Evolutionary conservation across 2,888 invertebrate species (phyloP).

Genomic region (Acrocyrtus sp.): DNA sequence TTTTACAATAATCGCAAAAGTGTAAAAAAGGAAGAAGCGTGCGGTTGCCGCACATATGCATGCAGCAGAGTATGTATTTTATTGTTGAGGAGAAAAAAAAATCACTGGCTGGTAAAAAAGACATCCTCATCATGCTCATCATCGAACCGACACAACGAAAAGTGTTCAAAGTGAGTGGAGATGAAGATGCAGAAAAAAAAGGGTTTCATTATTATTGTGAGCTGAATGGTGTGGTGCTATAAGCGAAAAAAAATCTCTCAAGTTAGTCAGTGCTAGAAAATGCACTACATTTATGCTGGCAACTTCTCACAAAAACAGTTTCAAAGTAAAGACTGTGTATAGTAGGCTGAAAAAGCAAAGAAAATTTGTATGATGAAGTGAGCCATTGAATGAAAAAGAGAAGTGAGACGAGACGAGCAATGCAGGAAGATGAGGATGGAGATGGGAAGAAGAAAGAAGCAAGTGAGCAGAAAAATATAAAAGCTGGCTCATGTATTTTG

Average conservation of each 20-base stretch:
- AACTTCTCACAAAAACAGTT: background rate
- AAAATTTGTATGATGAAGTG: no score
- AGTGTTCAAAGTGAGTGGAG: background rate
- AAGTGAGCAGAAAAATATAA: background rate
- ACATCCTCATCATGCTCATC: background rate
- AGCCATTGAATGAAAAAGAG: background rate
- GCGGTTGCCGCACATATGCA: background rate
- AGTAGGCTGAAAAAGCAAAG: no score
- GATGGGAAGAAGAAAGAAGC: background rate
- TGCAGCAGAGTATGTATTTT: background rate
- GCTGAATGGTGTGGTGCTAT: no score
- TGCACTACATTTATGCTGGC: no score
- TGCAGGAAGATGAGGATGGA: no score
- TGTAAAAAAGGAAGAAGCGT: background rate
- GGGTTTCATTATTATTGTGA: no score
- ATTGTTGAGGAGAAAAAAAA: no score
- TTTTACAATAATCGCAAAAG: background rate
- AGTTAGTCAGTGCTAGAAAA: no score
- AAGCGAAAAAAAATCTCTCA: no score
- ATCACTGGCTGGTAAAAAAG: background rate
- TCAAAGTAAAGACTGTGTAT: no score
- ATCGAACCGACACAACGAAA: background rate
- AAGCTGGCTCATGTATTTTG: background rate
- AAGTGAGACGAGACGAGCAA: background rate
- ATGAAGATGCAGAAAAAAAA: background rate